Evolutionary conservation across 2,797 vertebrate genomes (phyloP), one percentile per base, ranked within the genome.

Genomic region (Acipenser transmontanus): DNA sequence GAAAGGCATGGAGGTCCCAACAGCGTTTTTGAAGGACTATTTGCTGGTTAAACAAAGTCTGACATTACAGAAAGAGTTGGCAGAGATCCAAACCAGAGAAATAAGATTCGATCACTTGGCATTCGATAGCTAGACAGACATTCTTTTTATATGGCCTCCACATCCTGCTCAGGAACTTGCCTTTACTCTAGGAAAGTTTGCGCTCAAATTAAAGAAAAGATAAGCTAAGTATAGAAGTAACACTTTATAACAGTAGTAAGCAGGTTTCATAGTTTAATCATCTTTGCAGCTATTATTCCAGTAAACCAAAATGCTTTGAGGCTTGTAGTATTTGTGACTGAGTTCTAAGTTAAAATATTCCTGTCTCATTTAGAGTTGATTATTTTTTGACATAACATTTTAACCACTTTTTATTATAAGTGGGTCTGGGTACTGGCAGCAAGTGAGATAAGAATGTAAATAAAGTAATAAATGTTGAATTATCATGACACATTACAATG

Each of bases 31-130:
- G 64, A 89, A 88, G 82, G 76, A 73, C 49, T 87, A 83, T 88
- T 90, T 89, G 85, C 88, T 88, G 87, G 81, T 88, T 90, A 89
- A 88, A 89, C 85, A 81, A 77, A 70, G 80, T 74, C 86, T 89
- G 87, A 88, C 85, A 87, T 83, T 82, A 81, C 77, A 78, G 71
- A 83, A 79, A 9, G 82, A 85, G 85, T 85, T 87, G 88, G 89
- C 88, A 85, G 69, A 74, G 80, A 86, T 88, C 88, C 89, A 90
- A 89, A 85, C 81, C 87, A 89, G 17, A 88, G 83, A 86, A 86
- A 87, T 82, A 80, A 82, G 81, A 87, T 80, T 83, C 84, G 81
- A 68, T 79, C 83, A 86, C 85, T 88, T 88, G 82, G 88, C 84
- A 34, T 87, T 88, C 87, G 88, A 88, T 86, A 90, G 84, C 80